Conservation (phyloP, 2,888 invertebrate species). For the Ophioninae sp. region DNA sequence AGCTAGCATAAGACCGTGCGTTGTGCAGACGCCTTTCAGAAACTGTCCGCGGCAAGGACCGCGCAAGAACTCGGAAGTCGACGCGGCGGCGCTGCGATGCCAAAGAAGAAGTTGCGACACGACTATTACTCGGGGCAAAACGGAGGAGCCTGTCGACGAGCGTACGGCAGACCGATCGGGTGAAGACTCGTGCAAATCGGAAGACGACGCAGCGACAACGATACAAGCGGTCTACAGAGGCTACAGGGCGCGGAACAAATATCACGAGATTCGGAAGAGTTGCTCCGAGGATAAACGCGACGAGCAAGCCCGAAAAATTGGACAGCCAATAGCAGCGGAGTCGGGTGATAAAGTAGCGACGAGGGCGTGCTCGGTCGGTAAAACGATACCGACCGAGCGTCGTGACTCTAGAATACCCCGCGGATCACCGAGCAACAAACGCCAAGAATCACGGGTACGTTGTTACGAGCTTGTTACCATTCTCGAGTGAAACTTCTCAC, state of each 20-base stretch:
- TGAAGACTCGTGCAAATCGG: slow-evolving; percentile 71
- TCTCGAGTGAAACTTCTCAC: no score
- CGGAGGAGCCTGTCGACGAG: not conserved
- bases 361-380: slow-evolving; percentile 66
- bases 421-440: slow-evolving; percentile 54
- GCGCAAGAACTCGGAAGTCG: not conserved
- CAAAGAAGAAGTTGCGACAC: not conserved
- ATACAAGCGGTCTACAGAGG: slow-evolving; percentile 78
- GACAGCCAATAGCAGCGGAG: slow-evolving; percentile 61
- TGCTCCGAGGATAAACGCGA: slow-evolving; percentile 50
- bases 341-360: slow-evolving; percentile 62
- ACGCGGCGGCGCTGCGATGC: not conserved
- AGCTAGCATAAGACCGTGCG: slow-evolving; percentile 44
- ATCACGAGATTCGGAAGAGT: slow-evolving; percentile 70
- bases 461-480: no score
- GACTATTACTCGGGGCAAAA: not conserved
- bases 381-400: slow-evolving; percentile 59
- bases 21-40: slow-evolving; percentile 57
- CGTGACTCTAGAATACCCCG: slow-evolving; percentile 49
- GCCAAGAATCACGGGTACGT: slow-evolving; percentile 61
- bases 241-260: slow-evolving; percentile 73
- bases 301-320: slow-evolving; percentile 66
- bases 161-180: not conserved
- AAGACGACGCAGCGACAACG: slow-evolving; percentile 77
- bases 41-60: slow-evolving; percentile 8